These are phyloP conservation scores for Hyposoter dolosus DNA, from an alignment of 2,888 invertebrate species.

Conservation along the genomic window DNA sequence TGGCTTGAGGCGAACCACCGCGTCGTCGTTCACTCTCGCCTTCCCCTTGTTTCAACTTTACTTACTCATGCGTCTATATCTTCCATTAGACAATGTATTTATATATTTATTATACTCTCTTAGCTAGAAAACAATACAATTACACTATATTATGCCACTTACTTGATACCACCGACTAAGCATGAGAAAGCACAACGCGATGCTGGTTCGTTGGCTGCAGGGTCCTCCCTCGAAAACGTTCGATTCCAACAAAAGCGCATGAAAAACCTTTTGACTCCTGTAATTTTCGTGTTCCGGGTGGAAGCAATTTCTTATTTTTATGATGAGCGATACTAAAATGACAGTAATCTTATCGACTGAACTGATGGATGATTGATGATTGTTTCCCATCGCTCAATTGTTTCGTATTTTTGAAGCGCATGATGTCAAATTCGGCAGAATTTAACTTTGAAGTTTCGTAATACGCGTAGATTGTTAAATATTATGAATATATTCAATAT, in stretches of 20 bases:
- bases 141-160: background rate
- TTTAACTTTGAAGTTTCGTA: background rate
- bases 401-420: background rate
- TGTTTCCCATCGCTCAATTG: background rate
- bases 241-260: too few relatives aligned
- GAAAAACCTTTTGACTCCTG: too few relatives aligned
- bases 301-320: background rate
- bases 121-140: conserved; percentile 12
- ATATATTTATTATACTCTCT: conserved; percentile 10
- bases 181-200: conserved; percentile 7
- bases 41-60: conserved; percentile 53
- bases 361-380: background rate
- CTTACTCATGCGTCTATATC: conserved; percentile 27
- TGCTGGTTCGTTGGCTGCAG: background rate
- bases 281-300: background rate
- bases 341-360: background rate
- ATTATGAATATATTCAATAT: background rate
- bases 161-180: conserved; percentile 10
- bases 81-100: conserved; percentile 7
- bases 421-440: background rate
- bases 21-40: conserved; percentile 42
- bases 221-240: too few relatives aligned
- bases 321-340: background rate
- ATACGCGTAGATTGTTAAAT: background rate
- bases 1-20: conserved; percentile 77